A percentile compares a stretch with the other conserved stretches of the same genome.
Conservation (phyloP, 2,797 vertebrate species). For the Manis pentadactyla region DNA sequence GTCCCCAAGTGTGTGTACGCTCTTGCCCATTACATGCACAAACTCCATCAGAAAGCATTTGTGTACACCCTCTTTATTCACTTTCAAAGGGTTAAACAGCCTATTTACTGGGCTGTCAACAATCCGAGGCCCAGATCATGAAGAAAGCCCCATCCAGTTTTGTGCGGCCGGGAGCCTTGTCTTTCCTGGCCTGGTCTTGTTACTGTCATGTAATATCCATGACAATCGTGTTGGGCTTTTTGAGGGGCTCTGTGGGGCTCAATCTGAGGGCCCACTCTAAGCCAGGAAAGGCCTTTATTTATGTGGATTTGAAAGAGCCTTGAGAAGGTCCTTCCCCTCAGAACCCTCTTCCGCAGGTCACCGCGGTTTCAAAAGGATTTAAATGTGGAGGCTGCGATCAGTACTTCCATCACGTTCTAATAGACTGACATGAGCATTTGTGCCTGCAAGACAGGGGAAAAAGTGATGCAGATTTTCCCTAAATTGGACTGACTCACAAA, state of each 20-base stretch:
- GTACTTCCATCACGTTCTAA: constrained; percentile 97
- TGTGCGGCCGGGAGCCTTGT: constrained; percentile 95
- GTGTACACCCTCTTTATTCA: constrained; percentile 94
- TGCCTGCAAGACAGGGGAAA: constrained; percentile 90
- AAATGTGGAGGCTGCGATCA: constrained; percentile 93
- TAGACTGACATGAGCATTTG: constrained; percentile 93
- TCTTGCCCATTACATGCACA: constrained; percentile 92
- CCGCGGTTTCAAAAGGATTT: constrained; percentile 95
- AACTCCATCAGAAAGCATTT: constrained; percentile 98
- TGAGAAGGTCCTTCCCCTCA: constrained; percentile 95
- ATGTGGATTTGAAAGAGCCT: constrained; percentile 99
- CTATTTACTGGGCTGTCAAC: constrained; percentile 99
- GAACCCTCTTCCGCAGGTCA: constrained; percentile 97
- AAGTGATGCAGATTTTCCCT: constrained; percentile 88
- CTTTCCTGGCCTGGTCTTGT: constrained; percentile 95
- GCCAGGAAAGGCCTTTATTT: constrained; percentile 99
- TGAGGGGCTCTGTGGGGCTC: constrained; percentile 88
- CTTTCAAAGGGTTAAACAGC: constrained; percentile 99
- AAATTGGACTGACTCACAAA: constrained; percentile 91
- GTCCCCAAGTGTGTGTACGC: constrained; percentile 85
- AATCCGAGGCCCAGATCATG: constrained; percentile 91
- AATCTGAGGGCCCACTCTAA: constrained; percentile 97
- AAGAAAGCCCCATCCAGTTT: constrained; percentile 95
- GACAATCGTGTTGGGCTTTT: constrained; percentile 97
- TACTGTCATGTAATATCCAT: constrained; percentile 99